Evolutionary conservation across 35 echinoderm and acorn worm species (phyloP).

Genomic region (Ophioderma brevispina): DNA sequence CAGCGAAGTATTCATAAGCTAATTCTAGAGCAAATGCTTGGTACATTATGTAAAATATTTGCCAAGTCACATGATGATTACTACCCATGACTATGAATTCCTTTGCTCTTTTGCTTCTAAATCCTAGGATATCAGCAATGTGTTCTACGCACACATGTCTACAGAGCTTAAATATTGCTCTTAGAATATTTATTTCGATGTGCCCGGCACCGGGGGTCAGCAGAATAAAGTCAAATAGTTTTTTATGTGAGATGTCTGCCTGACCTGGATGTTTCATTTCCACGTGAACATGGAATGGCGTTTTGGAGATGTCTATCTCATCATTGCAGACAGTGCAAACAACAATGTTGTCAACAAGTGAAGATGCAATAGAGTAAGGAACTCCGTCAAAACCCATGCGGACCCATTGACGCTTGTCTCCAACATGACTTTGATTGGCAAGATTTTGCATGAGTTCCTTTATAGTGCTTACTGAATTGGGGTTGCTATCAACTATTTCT

Average conservation of each 20-base stretch:
- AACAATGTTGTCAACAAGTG: not conserved
- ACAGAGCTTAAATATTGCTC: not conserved
- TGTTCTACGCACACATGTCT: not conserved
- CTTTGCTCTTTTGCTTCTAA: not conserved
- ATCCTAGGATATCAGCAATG: not conserved
- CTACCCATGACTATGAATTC: not conserved
- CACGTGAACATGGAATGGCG: conserved; percentile 10
- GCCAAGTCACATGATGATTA: conserved; percentile 11
- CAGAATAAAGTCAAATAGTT: not conserved
- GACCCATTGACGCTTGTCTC: conserved; percentile 13
- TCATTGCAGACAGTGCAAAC: conserved; percentile 4
- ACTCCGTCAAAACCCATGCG: conserved; percentile 27
- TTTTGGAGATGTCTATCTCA: not conserved
- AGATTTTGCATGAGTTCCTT: conserved; percentile 2
- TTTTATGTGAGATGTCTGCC: not conserved
- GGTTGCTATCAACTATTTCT: conserved; percentile 1
- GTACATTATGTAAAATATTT: not conserved
- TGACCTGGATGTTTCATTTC: not conserved
- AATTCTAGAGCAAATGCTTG: not conserved
- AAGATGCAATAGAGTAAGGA: not conserved
- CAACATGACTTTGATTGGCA: not conserved
- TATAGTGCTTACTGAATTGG: conserved; percentile 11
- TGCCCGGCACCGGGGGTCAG: not conserved
- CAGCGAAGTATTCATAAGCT: too few species aligned
- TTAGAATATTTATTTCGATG: not conserved